These are phyloP conservation scores for Otolemur garnettii DNA, from an alignment of 2,113 vertebrate species.

Conservation along the genomic window DNA sequence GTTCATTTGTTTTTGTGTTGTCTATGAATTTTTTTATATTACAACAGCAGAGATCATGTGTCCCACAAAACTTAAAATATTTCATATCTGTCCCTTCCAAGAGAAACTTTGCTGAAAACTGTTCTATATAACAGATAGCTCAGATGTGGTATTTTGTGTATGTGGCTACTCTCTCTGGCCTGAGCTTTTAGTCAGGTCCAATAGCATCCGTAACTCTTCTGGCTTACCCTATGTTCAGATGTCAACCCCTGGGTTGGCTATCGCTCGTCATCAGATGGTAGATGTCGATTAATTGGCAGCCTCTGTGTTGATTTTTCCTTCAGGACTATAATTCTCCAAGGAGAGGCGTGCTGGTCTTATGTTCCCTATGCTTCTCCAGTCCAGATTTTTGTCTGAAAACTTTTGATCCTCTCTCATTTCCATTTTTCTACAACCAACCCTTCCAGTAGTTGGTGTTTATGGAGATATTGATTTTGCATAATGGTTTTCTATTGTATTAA, in stretches of 20 bases:
- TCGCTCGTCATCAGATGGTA: neutral
- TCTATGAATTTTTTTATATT: neutral
- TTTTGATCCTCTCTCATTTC: neutral
- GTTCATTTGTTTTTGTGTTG: neutral
- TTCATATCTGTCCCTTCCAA: neutral
- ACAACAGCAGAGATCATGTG: neutral
- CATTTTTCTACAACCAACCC: neutral
- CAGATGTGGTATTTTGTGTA: neutral
- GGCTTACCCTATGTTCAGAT: neutral
- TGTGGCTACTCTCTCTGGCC: neutral
- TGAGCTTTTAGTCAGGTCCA: neutral
- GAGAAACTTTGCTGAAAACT: neutral
- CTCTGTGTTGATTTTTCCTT: neutral
- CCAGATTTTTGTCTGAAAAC: slow-evolving; percentile 17
- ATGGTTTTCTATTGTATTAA: slow-evolving; percentile 80
- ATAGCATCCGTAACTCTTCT: neutral
- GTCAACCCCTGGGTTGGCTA: neutral
- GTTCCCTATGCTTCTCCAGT: neutral
- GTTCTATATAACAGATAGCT: neutral
- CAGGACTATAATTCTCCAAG: neutral
- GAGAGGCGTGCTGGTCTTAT: neutral
- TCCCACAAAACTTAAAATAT: slow-evolving; percentile 29
- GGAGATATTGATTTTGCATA: slow-evolving; percentile 86
- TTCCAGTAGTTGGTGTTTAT: slow-evolving; percentile 83
- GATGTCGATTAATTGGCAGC: neutral